Base-by-base conservation (phyloP, 1,140 invertebrate genomes). In the Pogonomyrmex californicus region DNA sequence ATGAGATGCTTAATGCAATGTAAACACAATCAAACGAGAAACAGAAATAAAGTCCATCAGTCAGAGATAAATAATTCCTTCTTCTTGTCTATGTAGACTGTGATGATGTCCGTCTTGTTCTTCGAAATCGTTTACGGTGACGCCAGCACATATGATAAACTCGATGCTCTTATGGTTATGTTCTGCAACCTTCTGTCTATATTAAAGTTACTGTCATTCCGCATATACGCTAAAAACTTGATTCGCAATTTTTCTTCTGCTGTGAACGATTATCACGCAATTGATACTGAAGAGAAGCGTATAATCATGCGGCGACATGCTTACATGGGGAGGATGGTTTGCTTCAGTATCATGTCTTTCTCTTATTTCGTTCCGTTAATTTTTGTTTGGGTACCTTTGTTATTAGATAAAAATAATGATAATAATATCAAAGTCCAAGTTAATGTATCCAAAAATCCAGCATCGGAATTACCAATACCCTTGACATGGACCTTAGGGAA, bases 221-320 rank as follows among this genome's bases (percentile, higher is more conserved):
- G 56, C 10, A 2, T 81, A 2, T 30, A 51, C 14, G 30, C 66
- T 0, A 6, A 36, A 0, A 56, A 85, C 0, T 30, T 89, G 0
- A 23, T 14, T 12, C 1, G 12, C 1, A 89, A 86, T 60, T 88
- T 62, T 17, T 33, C 23, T 4, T 88, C 83, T 6, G 87, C 83
- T 0, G 2, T 82, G 14, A 77, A n/a, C 0, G 88, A 89, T 75
- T 88, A 89, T 47, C 5, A 33, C 0, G 41, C 88, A 0, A 4
- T 58, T 0, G 51, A 56, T 0, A 30, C 2, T 0, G 54, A 75
- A 0, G 56, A 86, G 10, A 76, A 76, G 0, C 70, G 54, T 7
- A 10, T 2, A 0, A 81, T 89, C 3, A 44, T 89, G 38, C 73
- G 76, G 23, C 49, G 12, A 1, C 87, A 89, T 10, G 82, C 88